phyloP scores from a whole-genome alignment of 2,797 vertebrate genomes.

The Halcyon leucocephala region DNA sequence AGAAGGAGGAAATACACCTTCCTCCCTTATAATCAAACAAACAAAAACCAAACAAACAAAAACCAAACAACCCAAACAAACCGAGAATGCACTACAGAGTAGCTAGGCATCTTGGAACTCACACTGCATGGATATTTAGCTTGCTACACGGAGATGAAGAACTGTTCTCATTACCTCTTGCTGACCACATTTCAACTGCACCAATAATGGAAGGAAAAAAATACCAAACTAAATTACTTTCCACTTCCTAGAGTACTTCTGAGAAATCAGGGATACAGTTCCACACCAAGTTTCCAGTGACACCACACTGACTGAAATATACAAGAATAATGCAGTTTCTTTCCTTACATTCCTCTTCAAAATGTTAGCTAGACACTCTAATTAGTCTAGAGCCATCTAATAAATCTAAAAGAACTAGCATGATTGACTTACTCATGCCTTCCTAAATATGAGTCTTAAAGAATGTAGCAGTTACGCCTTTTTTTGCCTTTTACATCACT shows the following conservation, averaged over 20 bases:
- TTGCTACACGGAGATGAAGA: too few species aligned
- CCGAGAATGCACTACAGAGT: too few species aligned
- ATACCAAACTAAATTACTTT: neutral
- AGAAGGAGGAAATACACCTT: too few species aligned
- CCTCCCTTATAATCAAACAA: too few species aligned
- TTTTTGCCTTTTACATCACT: neutral
- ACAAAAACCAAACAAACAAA: neutral
- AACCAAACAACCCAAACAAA: neutral
- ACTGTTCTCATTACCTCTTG: too few species aligned
- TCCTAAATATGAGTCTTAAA: neutral
- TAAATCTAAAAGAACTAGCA: neutral
- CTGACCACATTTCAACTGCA: too few species aligned
- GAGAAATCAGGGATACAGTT: neutral
- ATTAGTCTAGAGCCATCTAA: neutral
- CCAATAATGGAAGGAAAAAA: too few species aligned
- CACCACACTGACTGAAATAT: neutral
- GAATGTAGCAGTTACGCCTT: rapidly evolving
- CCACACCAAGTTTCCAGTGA: neutral
- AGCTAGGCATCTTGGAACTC: too few species aligned
- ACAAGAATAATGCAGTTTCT: neutral
- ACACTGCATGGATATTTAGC: too few species aligned
- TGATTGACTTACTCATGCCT: neutral
- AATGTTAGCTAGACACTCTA: neutral
- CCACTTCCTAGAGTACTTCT: neutral
- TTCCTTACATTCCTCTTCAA: neutral